These are phyloP conservation scores for Eucidaris tribuloides DNA, from an alignment of 35 echinoderm and acorn worm species.

Conservation along the genomic window DNA sequence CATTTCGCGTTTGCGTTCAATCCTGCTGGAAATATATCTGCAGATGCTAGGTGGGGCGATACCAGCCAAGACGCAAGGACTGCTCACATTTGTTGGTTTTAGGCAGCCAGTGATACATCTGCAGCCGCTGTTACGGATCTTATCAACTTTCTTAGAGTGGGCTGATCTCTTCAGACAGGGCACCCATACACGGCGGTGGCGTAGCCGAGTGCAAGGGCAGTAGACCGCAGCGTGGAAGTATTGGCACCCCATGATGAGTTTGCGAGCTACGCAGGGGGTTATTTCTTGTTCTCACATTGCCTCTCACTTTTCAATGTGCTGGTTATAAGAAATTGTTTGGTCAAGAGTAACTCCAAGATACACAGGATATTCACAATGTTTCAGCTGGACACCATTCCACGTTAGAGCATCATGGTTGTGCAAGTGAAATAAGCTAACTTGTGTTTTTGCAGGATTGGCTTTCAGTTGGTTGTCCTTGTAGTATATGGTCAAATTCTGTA, in stretches of 20 bases:
- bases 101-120: constrained; percentile 17
- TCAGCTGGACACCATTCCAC: background rate
- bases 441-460: constrained; percentile 34
- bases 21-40: background rate
- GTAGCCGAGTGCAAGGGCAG: background rate
- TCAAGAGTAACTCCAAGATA: constrained; percentile 40
- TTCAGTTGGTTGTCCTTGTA: constrained; percentile 52
- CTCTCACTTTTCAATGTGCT: constrained; percentile 23
- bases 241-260: constrained; percentile 23
- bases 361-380: constrained; percentile 37
- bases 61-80: background rate
- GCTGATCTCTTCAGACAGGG: constrained; percentile 11
- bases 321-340: constrained; percentile 5
- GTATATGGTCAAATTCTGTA: constrained; percentile 1
- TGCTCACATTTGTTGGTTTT: constrained; percentile 4
- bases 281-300: constrained; percentile 7
- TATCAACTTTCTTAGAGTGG: constrained; percentile 12
- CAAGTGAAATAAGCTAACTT: constrained; percentile 39
- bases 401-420: background rate
- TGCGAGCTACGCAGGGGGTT: background rate
- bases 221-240: background rate
- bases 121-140: background rate
- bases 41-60: background rate
- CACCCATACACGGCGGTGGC: background rate
- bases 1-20: background rate